Evolutionary conservation across 2,797 vertebrate species (phyloP).

Genomic region (Phalloptychus januarius): DNA sequence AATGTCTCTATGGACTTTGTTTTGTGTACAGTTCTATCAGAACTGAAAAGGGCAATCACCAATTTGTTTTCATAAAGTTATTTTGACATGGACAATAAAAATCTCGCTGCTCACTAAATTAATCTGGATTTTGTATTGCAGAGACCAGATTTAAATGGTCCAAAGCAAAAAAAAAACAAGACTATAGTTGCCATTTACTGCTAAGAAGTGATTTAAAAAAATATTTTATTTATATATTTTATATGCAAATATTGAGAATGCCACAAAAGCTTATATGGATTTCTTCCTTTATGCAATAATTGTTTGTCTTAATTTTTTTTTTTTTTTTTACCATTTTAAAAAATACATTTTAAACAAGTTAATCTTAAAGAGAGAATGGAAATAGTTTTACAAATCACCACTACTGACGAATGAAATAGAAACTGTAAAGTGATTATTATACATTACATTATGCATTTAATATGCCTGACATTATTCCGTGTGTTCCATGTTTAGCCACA

Average conservation of each 20-base stretch:
- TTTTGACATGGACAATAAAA: not conserved
- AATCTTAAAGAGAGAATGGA: not conserved
- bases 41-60: not conserved
- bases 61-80: not conserved
- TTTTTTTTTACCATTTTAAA: no score
- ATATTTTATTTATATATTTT: no score
- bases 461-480: not conserved
- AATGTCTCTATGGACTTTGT: not conserved
- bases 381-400: not conserved
- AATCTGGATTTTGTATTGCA: not conserved
- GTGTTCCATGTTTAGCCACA: conserved; percentile 26
- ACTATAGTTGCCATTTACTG: not conserved
- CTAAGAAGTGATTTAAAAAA: not conserved
- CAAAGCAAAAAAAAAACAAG: not conserved
- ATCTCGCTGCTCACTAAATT: not conserved
- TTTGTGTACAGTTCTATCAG: not conserved
- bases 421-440: not conserved
- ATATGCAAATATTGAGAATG: not conserved
- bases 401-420: not conserved
- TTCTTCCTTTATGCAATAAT: no score
- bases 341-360: no score
- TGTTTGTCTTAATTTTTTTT: no score
- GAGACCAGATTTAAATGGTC: not conserved
- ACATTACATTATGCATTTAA: not conserved
- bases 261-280: not conserved